Evolutionary conservation across 2,113 vertebrate genomes (phyloP), one percentile per base, ranked within the genome.

Genomic region (Ctenodactylus gundi): DNA sequence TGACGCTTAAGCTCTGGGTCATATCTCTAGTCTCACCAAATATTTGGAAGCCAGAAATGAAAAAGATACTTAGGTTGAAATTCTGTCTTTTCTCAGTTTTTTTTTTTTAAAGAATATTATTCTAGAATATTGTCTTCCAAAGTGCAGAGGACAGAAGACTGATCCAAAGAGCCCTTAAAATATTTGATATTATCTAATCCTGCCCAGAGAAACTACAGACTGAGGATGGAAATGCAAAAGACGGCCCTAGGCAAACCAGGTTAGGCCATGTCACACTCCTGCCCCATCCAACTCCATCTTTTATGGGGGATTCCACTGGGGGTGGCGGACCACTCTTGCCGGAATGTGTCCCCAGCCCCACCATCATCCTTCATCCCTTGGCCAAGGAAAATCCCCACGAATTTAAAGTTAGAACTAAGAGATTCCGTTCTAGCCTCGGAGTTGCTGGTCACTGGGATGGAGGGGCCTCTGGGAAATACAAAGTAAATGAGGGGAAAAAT

Each of bases 241-340:
- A 39, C 83, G 73, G 4, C 73, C 62, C 23, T 34, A 15, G 18
- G 68, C 49, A 29, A 72, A 67, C 15, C 12, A 20, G 27, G 13
- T 44, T 1, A 58, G 36, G 29, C 1, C 3, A n/a, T 53, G 23
- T 15, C 44, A 46, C 85, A 46, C 29, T 13, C 49, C 9, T 41
- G 31, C n/a, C 39, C 23, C 14, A 11, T 34, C 4, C 31, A 44
- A 7, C 36, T 6, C 12, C 4, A 10, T 23, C 39, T 81, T 21
- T 41, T 4, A 1, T 0, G 36, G 31, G 8, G 1, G 39, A 14
- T 20, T 9, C 1, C 27, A 0, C 4, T 21, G 29, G 39, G 34
- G 7, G 77, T 41, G 21, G 20, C 46, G 25, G 14, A 55, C 0
- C n/a, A 75, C 7, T 44, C 46, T 65, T 76, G 21, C 46, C 75